Evolutionary conservation across 2,888 invertebrate species (phyloP), one percentile per base, ranked within the genome.

Genomic region (Melanostoma scalare): DNA sequence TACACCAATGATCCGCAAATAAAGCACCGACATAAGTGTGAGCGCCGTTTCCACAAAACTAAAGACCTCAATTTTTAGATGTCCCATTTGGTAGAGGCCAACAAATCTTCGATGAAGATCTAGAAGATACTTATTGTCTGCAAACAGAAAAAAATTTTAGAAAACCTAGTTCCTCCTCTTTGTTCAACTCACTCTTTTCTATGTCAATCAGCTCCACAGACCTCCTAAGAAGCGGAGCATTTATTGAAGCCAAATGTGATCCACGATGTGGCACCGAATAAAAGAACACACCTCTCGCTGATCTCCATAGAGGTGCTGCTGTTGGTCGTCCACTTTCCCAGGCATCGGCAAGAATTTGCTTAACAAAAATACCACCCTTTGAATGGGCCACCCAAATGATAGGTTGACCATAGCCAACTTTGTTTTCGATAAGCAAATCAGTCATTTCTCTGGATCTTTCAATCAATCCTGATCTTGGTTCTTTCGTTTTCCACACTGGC

Each of bases 191-290:
- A 96, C 96, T 95, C 93, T 95, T 94, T 86, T 94, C 93, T 76
- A 97, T 94, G 91, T 97, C 96, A 73, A 94, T 90, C 35, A 97
- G 92, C 88, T 97, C 96, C 0, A 96, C 93, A 40, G 96, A 96
- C 80, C 96, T 93, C n/a, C 94, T 92, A 0, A 96, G 92, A 58
- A 96, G 92, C 2, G 95, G 95, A 0, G 95, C 93, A 87, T 94
- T 95, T 81, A 95, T 94, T 86, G 94, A 94, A 0, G 96, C 96
- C 63, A 97, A 92, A 31, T 94, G 93, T 0, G 97, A 96, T 1
- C 97, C 97, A 10, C 94, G 93, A 90, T 97, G 97, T 0, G 97
- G 97, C 5, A 96, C 96, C 50, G 96, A 96, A 91, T 96, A 97
- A 91, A 97, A 96, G 92, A 97, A 93, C 82, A 96, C 94, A 0